Conservation (phyloP, 2,113 vertebrate species). For the Furnarius figulus region DNA sequence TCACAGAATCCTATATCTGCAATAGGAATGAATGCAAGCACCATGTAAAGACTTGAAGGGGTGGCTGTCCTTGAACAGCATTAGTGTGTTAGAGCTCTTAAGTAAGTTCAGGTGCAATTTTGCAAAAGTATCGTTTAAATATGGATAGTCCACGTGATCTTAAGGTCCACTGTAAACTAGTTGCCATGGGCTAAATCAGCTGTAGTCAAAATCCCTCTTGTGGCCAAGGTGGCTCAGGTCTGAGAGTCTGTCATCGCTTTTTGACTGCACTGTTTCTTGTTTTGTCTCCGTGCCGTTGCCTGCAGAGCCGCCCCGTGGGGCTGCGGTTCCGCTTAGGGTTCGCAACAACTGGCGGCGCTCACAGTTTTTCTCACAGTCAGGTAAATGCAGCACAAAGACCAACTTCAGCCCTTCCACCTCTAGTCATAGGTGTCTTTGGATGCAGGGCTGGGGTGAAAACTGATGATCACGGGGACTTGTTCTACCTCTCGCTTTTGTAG, state of each 20-base stretch:
- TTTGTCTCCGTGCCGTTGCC: constrained; percentile 65
- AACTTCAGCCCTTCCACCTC: constrained; percentile 32
- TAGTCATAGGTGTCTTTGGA: not conserved
- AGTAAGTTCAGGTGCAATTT: not conserved
- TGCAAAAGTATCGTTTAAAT: not conserved
- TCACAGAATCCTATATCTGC: not conserved
- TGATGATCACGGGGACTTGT: not conserved
- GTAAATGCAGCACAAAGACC: constrained; percentile 76
- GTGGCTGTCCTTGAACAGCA: not conserved
- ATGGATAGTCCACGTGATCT: fast-evolving
- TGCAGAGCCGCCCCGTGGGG: constrained; percentile 74
- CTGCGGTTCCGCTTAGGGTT: constrained; percentile 79
- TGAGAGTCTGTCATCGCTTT: not conserved
- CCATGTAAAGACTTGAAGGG: not conserved
- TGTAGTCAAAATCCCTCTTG: not conserved
- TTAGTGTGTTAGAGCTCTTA: not conserved
- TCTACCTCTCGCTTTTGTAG: constrained; percentile 48
- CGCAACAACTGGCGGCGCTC: constrained; percentile 88
- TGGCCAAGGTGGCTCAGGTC: not conserved
- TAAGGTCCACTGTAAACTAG: not conserved
- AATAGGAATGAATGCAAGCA: not conserved
- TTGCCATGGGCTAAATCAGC: fast-evolving
- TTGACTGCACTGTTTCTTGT: constrained; percentile 60
- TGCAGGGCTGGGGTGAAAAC: constrained; percentile 15
- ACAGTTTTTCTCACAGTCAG: constrained; percentile 91